A percentile compares a stretch with the other conserved stretches of the same genome.
phyloP scores from a whole-genome alignment of 2,797 vertebrate species.

The Ispidina lecontei region DNA sequence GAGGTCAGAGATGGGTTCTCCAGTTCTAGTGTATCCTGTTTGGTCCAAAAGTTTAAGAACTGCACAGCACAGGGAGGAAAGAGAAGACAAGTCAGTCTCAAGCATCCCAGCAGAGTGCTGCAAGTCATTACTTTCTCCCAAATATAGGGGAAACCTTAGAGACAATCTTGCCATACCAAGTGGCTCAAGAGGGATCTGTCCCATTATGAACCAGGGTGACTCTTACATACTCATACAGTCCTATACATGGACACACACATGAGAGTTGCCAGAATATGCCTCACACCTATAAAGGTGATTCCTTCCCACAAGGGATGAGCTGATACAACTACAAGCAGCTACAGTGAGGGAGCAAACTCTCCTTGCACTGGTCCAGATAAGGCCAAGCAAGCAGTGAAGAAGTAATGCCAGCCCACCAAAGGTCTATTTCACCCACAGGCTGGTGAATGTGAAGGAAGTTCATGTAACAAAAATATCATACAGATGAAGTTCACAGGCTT shows the following conservation, averaged over 20 bases:
- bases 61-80: constrained; percentile 56
- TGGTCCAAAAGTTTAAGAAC: constrained; percentile 98
- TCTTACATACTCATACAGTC: neutral
- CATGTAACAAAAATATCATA: accelerated
- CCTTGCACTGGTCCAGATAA: neutral
- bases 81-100: neutral
- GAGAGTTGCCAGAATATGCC: neutral
- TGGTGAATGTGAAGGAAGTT: neutral
- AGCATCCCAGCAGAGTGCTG: neutral
- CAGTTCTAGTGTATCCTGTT: constrained; percentile 91
- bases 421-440: accelerated
- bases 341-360: neutral
- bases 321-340: neutral
- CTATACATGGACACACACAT: accelerated
- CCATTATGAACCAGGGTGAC: neutral
- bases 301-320: neutral
- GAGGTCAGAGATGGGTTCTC: constrained; percentile 96
- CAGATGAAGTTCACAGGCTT: neutral
- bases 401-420: neutral
- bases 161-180: neutral
- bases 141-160: neutral
- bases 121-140: neutral
- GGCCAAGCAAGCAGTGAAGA: neutral
- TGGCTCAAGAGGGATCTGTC: neutral
- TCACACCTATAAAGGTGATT: neutral